phyloP scores from a whole-genome alignment of 1,140 invertebrate genomes.

The Centruroides sculpturatus region DNA sequence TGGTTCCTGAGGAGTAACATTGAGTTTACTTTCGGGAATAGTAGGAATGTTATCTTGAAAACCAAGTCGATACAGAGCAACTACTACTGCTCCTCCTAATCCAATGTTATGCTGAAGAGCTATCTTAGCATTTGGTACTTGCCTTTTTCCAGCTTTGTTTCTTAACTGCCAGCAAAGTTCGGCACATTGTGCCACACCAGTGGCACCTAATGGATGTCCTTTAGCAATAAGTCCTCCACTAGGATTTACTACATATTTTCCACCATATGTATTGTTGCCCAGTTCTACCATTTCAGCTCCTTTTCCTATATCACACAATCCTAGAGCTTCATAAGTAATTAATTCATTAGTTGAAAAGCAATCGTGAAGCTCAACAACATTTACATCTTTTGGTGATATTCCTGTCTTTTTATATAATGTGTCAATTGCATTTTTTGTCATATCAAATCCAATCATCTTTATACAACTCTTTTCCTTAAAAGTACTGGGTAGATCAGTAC shows the following conservation, averaged over 20 bases:
- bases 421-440: slow-evolving; percentile 74
- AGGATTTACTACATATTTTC: slow-evolving; percentile 92
- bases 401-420: slow-evolving; percentile 63
- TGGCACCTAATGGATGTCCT: slow-evolving; percentile 94
- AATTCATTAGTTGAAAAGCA: slow-evolving; percentile 97
- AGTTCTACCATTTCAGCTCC: slow-evolving; percentile 83
- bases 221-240: slow-evolving; percentile 97
- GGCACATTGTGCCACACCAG: slow-evolving; percentile 87
- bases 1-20: too few relatives aligned
- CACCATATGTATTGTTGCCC: slow-evolving; percentile 95
- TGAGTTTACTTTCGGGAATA: too few relatives aligned
- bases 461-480: slow-evolving; percentile 75
- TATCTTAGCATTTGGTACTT: slow-evolving; percentile 69
- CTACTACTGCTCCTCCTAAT: slow-evolving; percentile 85
- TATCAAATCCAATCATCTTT: slow-evolving; percentile 87
- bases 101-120: slow-evolving; percentile 95
- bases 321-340: slow-evolving; percentile 93
- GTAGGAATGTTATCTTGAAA: slow-evolving; percentile 38
- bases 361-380: slow-evolving; percentile 95
- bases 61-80: slow-evolving; percentile 74
- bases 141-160: slow-evolving; percentile 73
- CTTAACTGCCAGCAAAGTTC: slow-evolving; percentile 85
- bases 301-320: slow-evolving; percentile 76
- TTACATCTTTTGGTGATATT: slow-evolving; percentile 61
- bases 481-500: slow-evolving; percentile 70